Percentiles rank a stretch among this genome's conserved stretches.
These are phyloP conservation scores for Lacanobia wlatinum DNA, from an alignment of 2,888 invertebrate species.

Conservation along the genomic window DNA sequence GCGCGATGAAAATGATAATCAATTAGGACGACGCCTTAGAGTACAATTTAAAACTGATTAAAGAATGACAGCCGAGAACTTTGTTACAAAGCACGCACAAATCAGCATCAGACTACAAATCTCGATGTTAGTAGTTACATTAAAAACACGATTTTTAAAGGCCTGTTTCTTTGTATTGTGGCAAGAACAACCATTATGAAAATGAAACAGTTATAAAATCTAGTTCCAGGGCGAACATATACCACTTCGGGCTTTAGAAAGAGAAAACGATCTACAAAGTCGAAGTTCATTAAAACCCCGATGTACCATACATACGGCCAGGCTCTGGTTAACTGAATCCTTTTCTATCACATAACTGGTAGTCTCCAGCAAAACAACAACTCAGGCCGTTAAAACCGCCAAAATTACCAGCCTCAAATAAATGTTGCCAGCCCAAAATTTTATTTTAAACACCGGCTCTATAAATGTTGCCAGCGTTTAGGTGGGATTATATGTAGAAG, in stretches of 20 bases:
- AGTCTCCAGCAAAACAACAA: conserved; percentile 6
- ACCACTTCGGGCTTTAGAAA: background rate
- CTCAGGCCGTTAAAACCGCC: conserved; percentile 18
- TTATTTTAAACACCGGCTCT: conserved; percentile 48
- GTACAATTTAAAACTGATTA: background rate
- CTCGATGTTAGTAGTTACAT: conserved; percentile 46
- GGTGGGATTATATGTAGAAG: conserved; percentile 91
- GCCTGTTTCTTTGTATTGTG: conserved; percentile 8
- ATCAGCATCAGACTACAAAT: conserved; percentile 63
- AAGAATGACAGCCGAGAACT: conserved; percentile 15
- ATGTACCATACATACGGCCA: background rate
- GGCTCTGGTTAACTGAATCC: conserved; percentile 1
- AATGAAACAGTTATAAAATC: background rate
- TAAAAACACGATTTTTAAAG: conserved; percentile 19
- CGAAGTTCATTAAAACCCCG: background rate
- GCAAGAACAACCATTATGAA: background rate
- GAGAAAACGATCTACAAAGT: background rate
- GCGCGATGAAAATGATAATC: too few relatives aligned
- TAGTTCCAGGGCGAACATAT: background rate
- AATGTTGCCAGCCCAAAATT: conserved; percentile 57
- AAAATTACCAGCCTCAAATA: conserved; percentile 49
- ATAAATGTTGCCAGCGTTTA: conserved; percentile 61
- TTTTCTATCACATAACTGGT: conserved; percentile 16
- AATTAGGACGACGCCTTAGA: too few relatives aligned
- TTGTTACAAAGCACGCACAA: conserved; percentile 51